Evolutionary conservation across 1,140 invertebrate species (phyloP), one percentile per base, ranked within the genome.

Genomic region (Scylla paramamosain): DNA sequence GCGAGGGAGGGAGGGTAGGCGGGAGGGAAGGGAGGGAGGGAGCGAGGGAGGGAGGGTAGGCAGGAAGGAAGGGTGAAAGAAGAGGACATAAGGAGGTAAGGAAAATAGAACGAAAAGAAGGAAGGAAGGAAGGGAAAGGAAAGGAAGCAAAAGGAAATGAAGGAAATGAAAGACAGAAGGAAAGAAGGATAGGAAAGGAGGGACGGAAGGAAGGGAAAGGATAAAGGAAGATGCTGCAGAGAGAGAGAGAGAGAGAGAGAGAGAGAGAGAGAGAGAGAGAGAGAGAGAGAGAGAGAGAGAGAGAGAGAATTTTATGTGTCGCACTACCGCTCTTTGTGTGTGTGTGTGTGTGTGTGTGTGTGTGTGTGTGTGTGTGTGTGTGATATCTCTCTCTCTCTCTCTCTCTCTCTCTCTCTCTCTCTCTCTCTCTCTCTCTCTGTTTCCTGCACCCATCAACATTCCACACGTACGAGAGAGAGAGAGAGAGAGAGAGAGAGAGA

Each of bases 181-280:
- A 92, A 77, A 31, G 52, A 92, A 67, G 29, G 91, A 67, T 20
- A 59, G 90, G 67, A 29, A 46, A 48, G 46, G 89, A 91, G 90
- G 48, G 90, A 59, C 32, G 25, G 90, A 59, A 39, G 46, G 45
- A 59, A 48, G n/a, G 90, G 90, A 91, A 45, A 91, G 89, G 48
- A 91, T 39, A 16, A 48, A 48, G 89, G 89, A 91, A 52, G 39
- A 67, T 67, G 52, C 52, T 29, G 77, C 48, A 93, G 92, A 84
- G 92, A 93, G 92, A 84, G 31, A 39, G 91, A 92, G 31, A 83
- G 39, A 83, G 59, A 92, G 91, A 92, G 52, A 92, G 91, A 77
- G 91, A 92, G 91, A 82, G 91, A 92, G 91, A 82, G 91, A 92
- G 89, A 91, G 45, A 91, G 87, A 89, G 87, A 89, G 87, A 89